Conservation (phyloP, 2,888 invertebrate genomes). For the Tipula lateralis region DNA sequence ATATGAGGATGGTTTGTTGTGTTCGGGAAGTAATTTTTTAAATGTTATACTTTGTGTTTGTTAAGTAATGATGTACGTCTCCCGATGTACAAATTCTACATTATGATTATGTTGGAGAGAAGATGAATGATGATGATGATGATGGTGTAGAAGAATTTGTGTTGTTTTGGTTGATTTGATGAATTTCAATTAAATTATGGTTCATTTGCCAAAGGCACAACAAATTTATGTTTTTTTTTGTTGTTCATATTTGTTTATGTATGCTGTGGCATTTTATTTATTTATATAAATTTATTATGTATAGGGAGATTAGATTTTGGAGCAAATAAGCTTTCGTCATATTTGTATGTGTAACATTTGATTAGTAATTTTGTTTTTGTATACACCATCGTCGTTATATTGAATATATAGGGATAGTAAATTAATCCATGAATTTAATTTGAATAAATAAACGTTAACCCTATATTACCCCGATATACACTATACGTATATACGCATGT, state of each 20-base stretch:
- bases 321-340: neutral
- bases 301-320: neutral
- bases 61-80: no score
- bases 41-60: no score
- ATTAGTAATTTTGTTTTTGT: neutral
- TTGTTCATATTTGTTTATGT: neutral
- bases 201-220: neutral
- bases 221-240: neutral
- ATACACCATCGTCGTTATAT: neutral
- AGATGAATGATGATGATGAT: neutral
- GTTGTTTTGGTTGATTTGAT: neutral
- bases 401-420: neutral
- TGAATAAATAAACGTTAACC: neutral
- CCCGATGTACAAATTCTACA: no score
- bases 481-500: neutral
- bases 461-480: neutral
- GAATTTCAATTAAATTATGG: slow-evolving; percentile 24
- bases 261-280: neutral
- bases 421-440: neutral
- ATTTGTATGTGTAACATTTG: slow-evolving; percentile 15
- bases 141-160: neutral
- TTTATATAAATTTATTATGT: neutral
- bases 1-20: no score
- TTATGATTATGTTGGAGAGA: neutral
- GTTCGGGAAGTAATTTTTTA: no score